Conservation (phyloP, 2,888 invertebrate species). For the Euclidia mi region DNA sequence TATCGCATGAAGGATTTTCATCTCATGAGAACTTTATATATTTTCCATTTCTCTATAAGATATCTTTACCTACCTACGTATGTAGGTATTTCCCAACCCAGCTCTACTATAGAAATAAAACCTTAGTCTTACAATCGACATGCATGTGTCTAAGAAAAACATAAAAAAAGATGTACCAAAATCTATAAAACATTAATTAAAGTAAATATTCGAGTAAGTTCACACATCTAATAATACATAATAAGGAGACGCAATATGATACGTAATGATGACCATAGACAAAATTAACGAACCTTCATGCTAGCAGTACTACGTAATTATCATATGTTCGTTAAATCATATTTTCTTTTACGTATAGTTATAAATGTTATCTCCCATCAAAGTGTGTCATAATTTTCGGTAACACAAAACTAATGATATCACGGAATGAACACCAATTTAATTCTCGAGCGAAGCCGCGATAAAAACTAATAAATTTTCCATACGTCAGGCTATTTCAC, state of each 20-base stretch:
- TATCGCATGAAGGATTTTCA: too few species aligned
- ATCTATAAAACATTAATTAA: not conserved
- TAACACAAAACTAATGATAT: conserved; percentile 33
- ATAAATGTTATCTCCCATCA: conserved; percentile 41
- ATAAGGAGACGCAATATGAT: conserved; percentile 1
- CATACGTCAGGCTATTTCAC: conserved; percentile 34
- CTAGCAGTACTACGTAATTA: conserved; percentile 26
- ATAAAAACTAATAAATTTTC: conserved; percentile 41
- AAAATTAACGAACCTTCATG: conserved; percentile 30
- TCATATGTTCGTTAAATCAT: conserved; percentile 22
- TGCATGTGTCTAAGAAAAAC: too few species aligned
- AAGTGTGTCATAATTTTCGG: conserved; percentile 41
- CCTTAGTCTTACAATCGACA: too few species aligned
- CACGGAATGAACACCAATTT: conserved; percentile 42
- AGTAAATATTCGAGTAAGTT: conserved; percentile 1
- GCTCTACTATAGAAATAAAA: too few species aligned
- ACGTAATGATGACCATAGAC: not conserved
- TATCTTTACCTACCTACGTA: too few species aligned
- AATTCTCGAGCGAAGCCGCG: conserved; percentile 27
- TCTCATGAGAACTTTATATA: too few species aligned
- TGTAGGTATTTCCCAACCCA: too few species aligned
- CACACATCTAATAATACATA: conserved; percentile 8
- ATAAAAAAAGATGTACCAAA: not conserved
- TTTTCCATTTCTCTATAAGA: too few species aligned
- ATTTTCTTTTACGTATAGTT: conserved; percentile 21